Percentiles rank a stretch among this genome's conserved stretches.
Evolutionary conservation across 2,113 vertebrate genomes (phyloP).

Genomic region (Nothobranchius kuhntae): DNA sequence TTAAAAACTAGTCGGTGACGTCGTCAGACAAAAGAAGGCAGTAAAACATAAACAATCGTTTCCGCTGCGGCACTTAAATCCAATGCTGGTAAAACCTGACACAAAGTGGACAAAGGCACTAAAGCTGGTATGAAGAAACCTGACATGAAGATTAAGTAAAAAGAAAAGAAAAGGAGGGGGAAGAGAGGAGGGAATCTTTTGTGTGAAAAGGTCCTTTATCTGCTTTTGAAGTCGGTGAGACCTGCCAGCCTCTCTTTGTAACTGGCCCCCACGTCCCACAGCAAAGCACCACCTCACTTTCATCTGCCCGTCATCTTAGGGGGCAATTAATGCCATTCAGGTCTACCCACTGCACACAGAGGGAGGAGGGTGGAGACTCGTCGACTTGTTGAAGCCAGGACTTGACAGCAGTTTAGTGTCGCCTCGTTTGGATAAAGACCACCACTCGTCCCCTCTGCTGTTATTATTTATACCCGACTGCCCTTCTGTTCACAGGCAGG

Average conservation of each 20-base stretch:
- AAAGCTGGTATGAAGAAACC: too few species aligned
- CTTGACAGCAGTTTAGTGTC: slow-evolving; percentile 50
- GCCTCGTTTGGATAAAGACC: slow-evolving; percentile 43
- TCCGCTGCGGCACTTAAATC: too few species aligned
- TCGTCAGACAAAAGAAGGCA: too few species aligned
- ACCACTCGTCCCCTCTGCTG: slow-evolving; percentile 6
- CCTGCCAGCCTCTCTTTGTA: slow-evolving; percentile 70
- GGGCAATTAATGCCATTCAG: slow-evolving; percentile 30
- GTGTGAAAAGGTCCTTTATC: slow-evolving; percentile 68
- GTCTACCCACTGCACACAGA: slow-evolving; percentile 24
- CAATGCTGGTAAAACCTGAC: too few species aligned
- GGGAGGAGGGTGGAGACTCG: slow-evolving; percentile 3
- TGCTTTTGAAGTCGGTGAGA: slow-evolving; percentile 75
- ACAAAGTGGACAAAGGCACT: too few species aligned
- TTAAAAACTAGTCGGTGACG: too few species aligned
- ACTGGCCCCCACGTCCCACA: slow-evolving; percentile 55
- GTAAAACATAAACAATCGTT: too few species aligned
- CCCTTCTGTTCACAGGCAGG: slow-evolving; percentile 46
- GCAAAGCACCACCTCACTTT: slow-evolving; percentile 60
- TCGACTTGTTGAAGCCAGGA: too few species aligned
- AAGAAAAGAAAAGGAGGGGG: slow-evolving; percentile 8
- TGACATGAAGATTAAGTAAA: too few species aligned
- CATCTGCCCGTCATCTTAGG: slow-evolving; percentile 49
- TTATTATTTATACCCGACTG: slow-evolving; percentile 23
- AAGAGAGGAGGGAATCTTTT: slow-evolving; percentile 57